Base-by-base conservation (phyloP, 2,113 vertebrate genomes). In the Hypomesus transpacificus region DNA sequence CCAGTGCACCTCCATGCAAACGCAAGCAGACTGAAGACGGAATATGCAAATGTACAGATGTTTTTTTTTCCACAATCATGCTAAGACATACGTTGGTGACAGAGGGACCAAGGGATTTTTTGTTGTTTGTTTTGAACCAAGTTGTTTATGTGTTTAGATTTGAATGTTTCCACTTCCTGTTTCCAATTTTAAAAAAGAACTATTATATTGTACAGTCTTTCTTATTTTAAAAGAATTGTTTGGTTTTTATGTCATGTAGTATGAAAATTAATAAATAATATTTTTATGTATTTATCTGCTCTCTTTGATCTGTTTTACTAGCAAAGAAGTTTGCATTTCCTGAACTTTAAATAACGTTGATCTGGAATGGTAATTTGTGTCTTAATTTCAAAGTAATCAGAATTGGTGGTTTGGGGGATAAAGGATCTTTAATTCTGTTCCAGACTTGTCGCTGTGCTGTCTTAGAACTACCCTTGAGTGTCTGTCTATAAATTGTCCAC, bases 1-100 rank as follows among this genome's bases (percentile, higher is more conserved):
- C 2, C 17, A 3, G 16, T 18, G 53, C 53, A 18, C 69, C 11
- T 61, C 14, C 14, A 79, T 68, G 64, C 72, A 75, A 79, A 79
- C 68, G 8, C 8, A 14, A 46, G 9, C 39, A 11, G 2, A 46
- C 39, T 26, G 8, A 53, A 8, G 1, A 13, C 7, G 16, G 4
- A 2, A 28, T 31, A 56, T 70, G 57, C 52, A 78, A 52, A 51
- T 62, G 1, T 16, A 57, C 58, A 18, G 67, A 34, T 66, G 60
- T 17, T 2, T 78, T 17, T 2, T 78, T 70, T 68, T 28, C 56
- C 4, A 17, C 7, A 46, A 9, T 8, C 4, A 46, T 46, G 9
- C 2, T 2, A 46, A 46, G 39, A 46, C 7, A 1, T 46, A 46
- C 2, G 39, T 14, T 16, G 9, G 62, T 54, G n/a, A 24, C 14